Base-by-base conservation (phyloP, 1,140 invertebrate genomes). In the Diabrotica virgifera region DNA sequence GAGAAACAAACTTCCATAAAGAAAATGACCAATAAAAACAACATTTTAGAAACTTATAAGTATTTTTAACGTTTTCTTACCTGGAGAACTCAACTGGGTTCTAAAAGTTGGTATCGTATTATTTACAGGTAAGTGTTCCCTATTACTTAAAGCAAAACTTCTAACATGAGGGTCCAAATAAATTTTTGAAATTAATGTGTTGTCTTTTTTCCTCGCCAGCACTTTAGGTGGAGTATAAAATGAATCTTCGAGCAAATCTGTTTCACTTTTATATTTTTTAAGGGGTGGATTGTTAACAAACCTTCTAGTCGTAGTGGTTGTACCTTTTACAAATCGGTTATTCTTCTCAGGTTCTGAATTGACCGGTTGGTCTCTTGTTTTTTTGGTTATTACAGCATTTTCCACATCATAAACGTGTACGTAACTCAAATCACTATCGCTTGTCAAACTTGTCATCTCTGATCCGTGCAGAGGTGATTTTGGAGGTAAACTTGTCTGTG, bases 401-500 rank as follows among this genome's bases (percentile, higher is more conserved):
- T 66, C 65, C 14, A 70, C 66, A 66, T 76, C 71, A 55, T 76
- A 76, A 57, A 58, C 66, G 50, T 74, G 73, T 24, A 73, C 70
- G 38, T 68, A 70, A 60, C 74, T 77, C 55, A 70, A 53, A 63
- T 77, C 75, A 10, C 73, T 76, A 59, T 76, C 73, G 14, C 72
- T 76, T 5, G 75, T 75, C 9, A 73, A 14, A 55, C 40, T 10
- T n/a, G 36, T 36, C 6, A 51, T 7, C 36, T 61, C 24, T 8
- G 40, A 9, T 61, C 9, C 46, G 50, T 55, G 6, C 2, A n/a
- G 36, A 51, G 36, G 11, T 5, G 36, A 35, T 10, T 24, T n/a
- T 24, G 36, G 10, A 11, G 56, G 12, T 12, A n/a, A 11, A 9
- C 24, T 12, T 24, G 12, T 52, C 52, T 24, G 5, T 24, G n/a